phyloP scores from a whole-genome alignment of 2,113 vertebrate genomes.

The Oceanodroma tethys region DNA sequence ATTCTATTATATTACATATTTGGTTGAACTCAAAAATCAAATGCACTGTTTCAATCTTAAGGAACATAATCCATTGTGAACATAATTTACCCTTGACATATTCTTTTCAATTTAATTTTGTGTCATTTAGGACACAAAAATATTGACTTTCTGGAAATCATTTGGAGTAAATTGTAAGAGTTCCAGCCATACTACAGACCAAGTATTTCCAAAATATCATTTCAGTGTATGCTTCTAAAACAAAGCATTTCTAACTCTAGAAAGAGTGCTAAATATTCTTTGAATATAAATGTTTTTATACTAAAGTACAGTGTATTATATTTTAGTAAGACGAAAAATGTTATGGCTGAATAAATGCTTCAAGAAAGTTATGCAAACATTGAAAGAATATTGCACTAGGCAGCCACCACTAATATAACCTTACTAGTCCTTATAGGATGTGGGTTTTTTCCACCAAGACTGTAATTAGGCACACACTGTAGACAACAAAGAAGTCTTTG shows the following conservation, averaged over 20 bases:
- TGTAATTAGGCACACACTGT: neutral
- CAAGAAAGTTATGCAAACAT: neutral
- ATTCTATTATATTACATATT: neutral
- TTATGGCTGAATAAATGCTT: neutral
- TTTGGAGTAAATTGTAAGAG: neutral
- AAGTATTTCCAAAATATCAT: neutral
- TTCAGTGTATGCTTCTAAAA: neutral
- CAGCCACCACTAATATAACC: neutral
- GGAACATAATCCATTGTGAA: neutral
- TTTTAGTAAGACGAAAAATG: neutral
- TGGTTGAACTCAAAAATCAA: neutral
- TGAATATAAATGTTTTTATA: neutral
- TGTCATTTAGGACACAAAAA: neutral
- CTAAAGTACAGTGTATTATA: neutral
- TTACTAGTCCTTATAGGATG: neutral
- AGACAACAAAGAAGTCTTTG: constrained; percentile 56
- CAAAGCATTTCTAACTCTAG: neutral
- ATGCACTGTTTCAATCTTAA: neutral
- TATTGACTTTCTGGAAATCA: neutral
- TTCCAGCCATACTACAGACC: neutral
- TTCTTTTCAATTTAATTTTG: neutral
- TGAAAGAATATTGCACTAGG: neutral
- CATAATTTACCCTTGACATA: neutral
- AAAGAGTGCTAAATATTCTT: neutral
- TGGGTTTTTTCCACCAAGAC: constrained; percentile 38